These are phyloP conservation scores for Agonopterix arenella DNA, from an alignment of 2,888 invertebrate genomes.

Conservation along the genomic window DNA sequence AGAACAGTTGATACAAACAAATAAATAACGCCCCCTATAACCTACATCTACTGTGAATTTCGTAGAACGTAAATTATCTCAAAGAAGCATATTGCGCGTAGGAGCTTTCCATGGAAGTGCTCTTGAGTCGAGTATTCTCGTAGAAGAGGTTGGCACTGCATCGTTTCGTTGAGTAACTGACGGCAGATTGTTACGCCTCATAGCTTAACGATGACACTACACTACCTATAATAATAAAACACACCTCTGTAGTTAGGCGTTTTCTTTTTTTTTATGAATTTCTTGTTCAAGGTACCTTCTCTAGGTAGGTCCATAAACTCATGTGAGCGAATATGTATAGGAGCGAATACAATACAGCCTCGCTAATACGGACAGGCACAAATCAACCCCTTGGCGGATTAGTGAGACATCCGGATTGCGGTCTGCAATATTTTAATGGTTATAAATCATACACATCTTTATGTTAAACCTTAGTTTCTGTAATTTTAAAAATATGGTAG, in stretches of 20 bases:
- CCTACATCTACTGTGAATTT: constrained; percentile 22
- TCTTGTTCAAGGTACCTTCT: neutral
- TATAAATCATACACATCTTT: too few species aligned
- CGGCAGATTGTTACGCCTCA: neutral
- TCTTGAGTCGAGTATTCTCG: constrained; percentile 41
- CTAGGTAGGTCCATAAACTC: neutral
- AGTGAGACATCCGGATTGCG: too few species aligned
- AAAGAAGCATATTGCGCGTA: constrained; percentile 47
- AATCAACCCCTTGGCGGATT: too few species aligned
- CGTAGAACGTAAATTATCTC: constrained; percentile 45
- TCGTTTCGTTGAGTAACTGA: constrained; percentile 6
- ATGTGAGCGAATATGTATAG: neutral
- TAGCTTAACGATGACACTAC: neutral
- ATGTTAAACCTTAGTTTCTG: too few species aligned
- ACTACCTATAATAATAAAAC: neutral
- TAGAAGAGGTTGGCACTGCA: constrained; percentile 40
- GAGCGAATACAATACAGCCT: too few species aligned
- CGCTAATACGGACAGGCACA: too few species aligned
- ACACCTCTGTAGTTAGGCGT: neutral
- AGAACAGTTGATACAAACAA: too few species aligned
- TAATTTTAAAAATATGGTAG: too few species aligned
- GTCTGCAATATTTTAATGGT: too few species aligned
- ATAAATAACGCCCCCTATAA: neutral
- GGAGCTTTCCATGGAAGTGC: constrained; percentile 52
- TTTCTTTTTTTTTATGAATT: neutral